Base-by-base conservation (phyloP, 2,113 vertebrate species). In the Atlantisia rogersi region DNA sequence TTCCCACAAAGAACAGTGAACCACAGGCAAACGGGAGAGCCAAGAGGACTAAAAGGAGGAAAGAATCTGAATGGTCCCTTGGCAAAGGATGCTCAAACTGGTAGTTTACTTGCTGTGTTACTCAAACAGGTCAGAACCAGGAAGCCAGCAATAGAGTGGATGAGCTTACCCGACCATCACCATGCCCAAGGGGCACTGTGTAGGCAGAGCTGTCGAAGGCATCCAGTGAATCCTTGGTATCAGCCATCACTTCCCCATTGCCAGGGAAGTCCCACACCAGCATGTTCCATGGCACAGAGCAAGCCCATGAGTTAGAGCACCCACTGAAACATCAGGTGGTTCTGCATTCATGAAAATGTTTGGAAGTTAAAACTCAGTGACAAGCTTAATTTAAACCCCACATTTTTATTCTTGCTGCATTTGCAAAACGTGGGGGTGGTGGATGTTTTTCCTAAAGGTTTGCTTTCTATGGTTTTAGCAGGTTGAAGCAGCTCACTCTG, bases 111-210 rank as follows among this genome's bases (percentile, higher is more conserved):
- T 32, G 32, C 31, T 35, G 31, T 5, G 13, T 74, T 59, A 35
- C 25, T 67, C 37, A 37, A 21, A 42, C 35, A 8, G 1, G 25
- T 21, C 60, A 52, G 21, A 37, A 17, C 13, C 15, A 48, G 39
- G 46, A 48, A 39, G 39, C 13, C 39, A 48, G 40, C 24, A 31
- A 21, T 29, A 58, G 59, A 65, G 32, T 2, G 8, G 73, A 10
- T 32, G 58, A 37, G 55, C 20, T 19, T 71, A 68, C 24, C 15
- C 2, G 0, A 21, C 15, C 55, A 62, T 37, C 11, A 12, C 3
- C 0, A n/a, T 4, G 18, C 5, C 15, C 32, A 29, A 32, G 15
- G 26, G 25, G 35, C 31, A 52, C 31, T 26, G 39, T 1, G 1
- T 63, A 46, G n/a, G 29, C 39, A 83, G 29, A 69, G n/a, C n/a